Base-by-base conservation (phyloP, 2,888 invertebrate species). In the Spilarctia lutea region DNA sequence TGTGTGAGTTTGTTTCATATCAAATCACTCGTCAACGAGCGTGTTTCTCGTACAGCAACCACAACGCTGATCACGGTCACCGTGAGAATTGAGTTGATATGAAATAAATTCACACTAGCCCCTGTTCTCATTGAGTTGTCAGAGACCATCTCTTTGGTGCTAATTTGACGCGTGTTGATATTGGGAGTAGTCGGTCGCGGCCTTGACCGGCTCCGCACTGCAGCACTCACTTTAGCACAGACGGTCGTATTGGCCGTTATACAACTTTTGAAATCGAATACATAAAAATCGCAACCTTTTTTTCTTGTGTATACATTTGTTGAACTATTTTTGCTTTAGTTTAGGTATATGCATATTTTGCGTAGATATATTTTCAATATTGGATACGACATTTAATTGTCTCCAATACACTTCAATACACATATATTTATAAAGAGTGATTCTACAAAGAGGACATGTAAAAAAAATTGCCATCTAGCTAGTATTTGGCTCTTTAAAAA, bases 171-270 rank as follows among this genome's bases (percentile, higher is more conserved):
- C 48, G 63, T 45, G 45, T 45, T 73, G 48, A 68, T 70, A 83
- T 77, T 69, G 77, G 81, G 81, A 76, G 72, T 81, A 84, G 67
- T 79, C 66, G 74, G 76, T 60, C 67, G 71, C 83, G 81, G 74
- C 83, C 83, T 85, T 83, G 85, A 83, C 85, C 83, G 76, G 66
- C 7, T 70, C 39, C 24, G 30, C 70, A 42, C 45, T 56, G 18
- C 65, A 35, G 60, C 75, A 69, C 65, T 72, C 72, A 72, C 75
- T 72, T 73, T 68, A 68, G 24, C 63, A 24, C 67, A 48, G n/a
- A 52, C 18, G 48, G 45, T 24, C 30, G 45, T 66, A 60, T 13
- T 27, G 65, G 33, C 16, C 30, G 71, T 48, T 63, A 65, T 65
- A 71, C 45, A 63, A 63, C 30, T 42, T 42, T 56, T 33, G 56